Evolutionary conservation across 1,140 invertebrate species (phyloP).

Genomic region (Danaus melanippus): DNA sequence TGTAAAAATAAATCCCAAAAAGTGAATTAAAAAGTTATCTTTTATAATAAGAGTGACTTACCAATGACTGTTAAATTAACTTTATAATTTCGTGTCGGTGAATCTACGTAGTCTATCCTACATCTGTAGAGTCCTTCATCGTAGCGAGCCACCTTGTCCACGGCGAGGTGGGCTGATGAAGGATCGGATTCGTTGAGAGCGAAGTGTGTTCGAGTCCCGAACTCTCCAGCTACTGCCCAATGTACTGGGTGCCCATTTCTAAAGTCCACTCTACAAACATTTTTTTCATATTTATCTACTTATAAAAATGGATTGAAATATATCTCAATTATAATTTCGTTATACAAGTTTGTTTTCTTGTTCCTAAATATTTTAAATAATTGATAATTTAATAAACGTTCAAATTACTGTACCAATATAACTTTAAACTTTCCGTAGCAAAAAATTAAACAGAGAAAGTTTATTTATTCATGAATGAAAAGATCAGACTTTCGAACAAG

Average conservation of each 20-base stretch:
- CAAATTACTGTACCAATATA: background rate
- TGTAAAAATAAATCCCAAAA: too few species aligned
- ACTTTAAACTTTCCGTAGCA: too few species aligned
- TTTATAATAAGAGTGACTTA: slow-evolving; percentile 64
- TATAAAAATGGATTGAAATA: too few species aligned
- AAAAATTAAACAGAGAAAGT: too few species aligned
- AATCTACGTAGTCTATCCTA: slow-evolving; percentile 88
- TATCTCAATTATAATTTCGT: too few species aligned
- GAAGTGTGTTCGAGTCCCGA: slow-evolving; percentile 83
- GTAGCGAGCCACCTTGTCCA: slow-evolving; percentile 78
- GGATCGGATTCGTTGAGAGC: slow-evolving; percentile 78
- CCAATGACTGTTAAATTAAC: slow-evolving; percentile 90
- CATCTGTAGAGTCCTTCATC: slow-evolving; percentile 88
- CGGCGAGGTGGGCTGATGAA: slow-evolving; percentile 79
- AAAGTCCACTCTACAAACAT: slow-evolving; percentile 81
- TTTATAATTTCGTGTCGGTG: slow-evolving; percentile 86
- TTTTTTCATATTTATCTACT: too few species aligned
- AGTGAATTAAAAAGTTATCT: too few species aligned
- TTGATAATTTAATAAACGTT: too few species aligned
- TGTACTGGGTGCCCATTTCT: slow-evolving; percentile 78
- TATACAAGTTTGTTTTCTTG: too few species aligned
- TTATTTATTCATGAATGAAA: too few species aligned
- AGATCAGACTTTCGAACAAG: too few species aligned
- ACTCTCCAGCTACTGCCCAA: slow-evolving; percentile 82
- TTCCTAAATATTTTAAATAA: too few species aligned